A percentile compares a stretch with the other conserved stretches of the same genome.
phyloP scores from a whole-genome alignment of 2,113 vertebrate genomes.

The Notarius quadriscutis region DNA sequence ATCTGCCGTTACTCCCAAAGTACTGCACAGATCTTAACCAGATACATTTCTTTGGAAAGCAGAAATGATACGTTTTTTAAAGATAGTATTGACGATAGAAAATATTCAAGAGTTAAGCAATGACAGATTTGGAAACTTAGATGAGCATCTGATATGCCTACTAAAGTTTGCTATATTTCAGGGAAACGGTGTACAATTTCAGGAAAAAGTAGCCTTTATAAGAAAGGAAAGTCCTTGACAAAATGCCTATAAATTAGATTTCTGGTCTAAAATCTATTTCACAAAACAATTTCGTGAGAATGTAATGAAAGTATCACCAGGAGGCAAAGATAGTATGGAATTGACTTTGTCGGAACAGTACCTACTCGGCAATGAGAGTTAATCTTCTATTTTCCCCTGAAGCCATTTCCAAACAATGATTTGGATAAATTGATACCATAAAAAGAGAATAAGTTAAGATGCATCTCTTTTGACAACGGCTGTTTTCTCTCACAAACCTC shows the following conservation, averaged over 20 bases:
- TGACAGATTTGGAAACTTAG: too few relatives aligned
- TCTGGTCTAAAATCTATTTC: not conserved
- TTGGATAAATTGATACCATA: constrained; percentile 17
- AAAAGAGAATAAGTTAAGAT: constrained; percentile 1
- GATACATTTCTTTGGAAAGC: too few relatives aligned
- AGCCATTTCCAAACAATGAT: constrained; percentile 1
- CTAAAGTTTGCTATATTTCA: not conserved
- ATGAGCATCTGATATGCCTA: too few relatives aligned
- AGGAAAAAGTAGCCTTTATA: not conserved
- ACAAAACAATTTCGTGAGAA: not conserved
- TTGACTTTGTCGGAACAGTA: constrained; percentile 1
- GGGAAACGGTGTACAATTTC: not conserved
- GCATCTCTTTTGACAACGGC: not conserved
- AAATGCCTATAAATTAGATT: not conserved
- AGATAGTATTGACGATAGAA: too few relatives aligned
- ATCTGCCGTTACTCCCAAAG: too few relatives aligned
- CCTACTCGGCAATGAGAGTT: constrained; percentile 5
- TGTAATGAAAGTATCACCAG: not conserved
- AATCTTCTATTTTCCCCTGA: constrained; percentile 14
- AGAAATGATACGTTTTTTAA: too few relatives aligned
- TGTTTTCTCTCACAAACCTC: not conserved
- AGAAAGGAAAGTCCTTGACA: not conserved
- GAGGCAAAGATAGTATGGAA: not conserved
- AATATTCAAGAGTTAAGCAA: too few relatives aligned
- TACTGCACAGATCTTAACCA: too few relatives aligned